Evolutionary conservation across 2,113 vertebrate genomes (phyloP).

Genomic region (Echinops telfairi): DNA sequence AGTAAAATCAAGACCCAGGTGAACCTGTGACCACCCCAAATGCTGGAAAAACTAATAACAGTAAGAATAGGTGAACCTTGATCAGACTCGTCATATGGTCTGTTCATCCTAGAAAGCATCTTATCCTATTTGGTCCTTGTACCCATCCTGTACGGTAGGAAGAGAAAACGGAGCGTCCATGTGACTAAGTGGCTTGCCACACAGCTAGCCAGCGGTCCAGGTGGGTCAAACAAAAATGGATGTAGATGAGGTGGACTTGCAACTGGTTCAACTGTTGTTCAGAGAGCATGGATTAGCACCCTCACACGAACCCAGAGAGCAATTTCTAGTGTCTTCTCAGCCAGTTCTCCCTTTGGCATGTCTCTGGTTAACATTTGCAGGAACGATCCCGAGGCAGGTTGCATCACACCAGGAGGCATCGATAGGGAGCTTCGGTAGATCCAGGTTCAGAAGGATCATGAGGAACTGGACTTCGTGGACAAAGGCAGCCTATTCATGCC

Average conservation of each 20-base stretch:
- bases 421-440: neutral
- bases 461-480: neutral
- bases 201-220: neutral
- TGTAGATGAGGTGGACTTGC: too few relatives aligned
- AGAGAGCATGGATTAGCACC: neutral
- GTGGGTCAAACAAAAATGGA: neutral
- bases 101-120: neutral
- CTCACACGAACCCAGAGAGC: neutral
- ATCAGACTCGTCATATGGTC: neutral
- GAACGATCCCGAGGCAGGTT: neutral
- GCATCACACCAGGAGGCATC: neutral
- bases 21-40: neutral
- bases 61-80: too few relatives aligned
- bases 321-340: neutral
- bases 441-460: neutral
- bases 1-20: neutral
- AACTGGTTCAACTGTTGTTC: too few relatives aligned
- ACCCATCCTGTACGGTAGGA: neutral
- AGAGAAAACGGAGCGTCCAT: neutral
- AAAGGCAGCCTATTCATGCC: neutral
- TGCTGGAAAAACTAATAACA: neutral
- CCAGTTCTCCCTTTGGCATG: neutral
- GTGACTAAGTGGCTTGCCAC: neutral
- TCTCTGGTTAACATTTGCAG: neutral
- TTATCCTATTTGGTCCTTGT: neutral